Evolutionary conservation across 2,113 vertebrate species (phyloP), one percentile per base, ranked within the genome.

Genomic region (Embiotoca jacksoni): DNA sequence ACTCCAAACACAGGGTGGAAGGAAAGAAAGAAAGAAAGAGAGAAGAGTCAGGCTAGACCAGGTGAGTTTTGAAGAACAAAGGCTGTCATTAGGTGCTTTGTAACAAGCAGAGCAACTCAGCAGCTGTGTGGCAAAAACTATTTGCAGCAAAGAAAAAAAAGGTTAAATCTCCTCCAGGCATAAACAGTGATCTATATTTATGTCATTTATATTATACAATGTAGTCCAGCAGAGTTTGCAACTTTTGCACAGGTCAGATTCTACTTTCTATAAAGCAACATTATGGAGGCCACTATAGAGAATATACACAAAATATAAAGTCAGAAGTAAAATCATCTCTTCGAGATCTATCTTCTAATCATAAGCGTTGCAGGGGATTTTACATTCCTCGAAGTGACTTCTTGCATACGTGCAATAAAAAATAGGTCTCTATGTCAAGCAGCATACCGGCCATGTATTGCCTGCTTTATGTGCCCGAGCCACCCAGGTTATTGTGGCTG

Each of bases 71-170:
- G 71, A 82, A 79, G 81, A 86, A 85, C 72, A 82, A 89, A 81
- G 87, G 55, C 73, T 86, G 74, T 88, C 84, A 89, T 90, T 88
- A 85, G 60, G 50, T 39, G 47, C 86, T 88, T 88, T 88, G 80
- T 87, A 81, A 80, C 37, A 46, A 35, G 63, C 64, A 76, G 71
- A 84, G 64, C 82, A 80, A 72, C 85, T 75, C 57, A 7, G 62
- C 87, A 89, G 84, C 79, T 89, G 86, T 44, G 49, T 23, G 36
- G 47, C 67, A 75, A 75, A 62, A 50, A 75, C 50, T 74, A 23
- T 23, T 23, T 23, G 23, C 23, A 23, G 23, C 23, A 23, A 23
- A 39, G 70, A 33, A 78, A 41, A 70, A 35, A 70, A n/a, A 35
- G 13, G 58, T n/a, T 61, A 55, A 72, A 80, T 49, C 58, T 56